phyloP scores from a whole-genome alignment of 2,797 vertebrate species.

The Cercopithecus hamlyni region DNA sequence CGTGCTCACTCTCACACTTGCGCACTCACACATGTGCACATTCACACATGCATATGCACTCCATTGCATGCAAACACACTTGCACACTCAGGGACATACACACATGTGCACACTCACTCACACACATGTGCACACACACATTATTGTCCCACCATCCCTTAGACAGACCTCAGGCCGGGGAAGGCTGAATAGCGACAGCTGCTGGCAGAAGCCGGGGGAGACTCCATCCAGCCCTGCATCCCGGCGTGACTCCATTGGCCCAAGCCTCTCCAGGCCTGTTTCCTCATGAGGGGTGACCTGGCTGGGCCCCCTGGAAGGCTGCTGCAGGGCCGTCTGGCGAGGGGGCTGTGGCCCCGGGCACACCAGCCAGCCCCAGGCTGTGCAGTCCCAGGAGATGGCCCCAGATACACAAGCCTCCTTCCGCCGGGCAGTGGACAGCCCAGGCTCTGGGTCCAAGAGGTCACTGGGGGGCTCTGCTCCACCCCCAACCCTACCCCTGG shows the following conservation, averaged over 20 bases:
- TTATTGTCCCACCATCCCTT: not conserved
- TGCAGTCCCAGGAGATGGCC: not conserved
- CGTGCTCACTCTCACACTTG: too few relatives aligned
- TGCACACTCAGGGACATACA: too few relatives aligned
- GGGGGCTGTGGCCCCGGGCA: not conserved
- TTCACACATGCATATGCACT: fast-evolving
- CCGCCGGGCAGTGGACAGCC: fast-evolving
- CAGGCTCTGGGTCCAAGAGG: not conserved
- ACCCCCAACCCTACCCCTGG: too few relatives aligned
- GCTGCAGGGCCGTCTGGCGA: not conserved
- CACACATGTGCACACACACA: not conserved
- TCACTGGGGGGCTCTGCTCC: not conserved
- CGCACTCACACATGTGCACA: too few relatives aligned
- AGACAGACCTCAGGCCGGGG: not conserved
- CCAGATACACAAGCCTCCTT: not conserved
- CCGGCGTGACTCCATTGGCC: fast-evolving
- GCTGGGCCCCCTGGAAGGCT: not conserved
- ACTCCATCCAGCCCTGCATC: not conserved
- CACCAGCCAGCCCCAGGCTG: not conserved
- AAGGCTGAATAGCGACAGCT: not conserved
- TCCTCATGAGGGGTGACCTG: not conserved
- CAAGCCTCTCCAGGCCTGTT: not conserved
- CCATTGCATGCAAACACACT: too few relatives aligned
- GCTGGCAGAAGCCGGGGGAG: not conserved
- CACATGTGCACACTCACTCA: too few relatives aligned